phyloP scores from a whole-genome alignment of 2,888 invertebrate species.

The Orchestes rusci region DNA sequence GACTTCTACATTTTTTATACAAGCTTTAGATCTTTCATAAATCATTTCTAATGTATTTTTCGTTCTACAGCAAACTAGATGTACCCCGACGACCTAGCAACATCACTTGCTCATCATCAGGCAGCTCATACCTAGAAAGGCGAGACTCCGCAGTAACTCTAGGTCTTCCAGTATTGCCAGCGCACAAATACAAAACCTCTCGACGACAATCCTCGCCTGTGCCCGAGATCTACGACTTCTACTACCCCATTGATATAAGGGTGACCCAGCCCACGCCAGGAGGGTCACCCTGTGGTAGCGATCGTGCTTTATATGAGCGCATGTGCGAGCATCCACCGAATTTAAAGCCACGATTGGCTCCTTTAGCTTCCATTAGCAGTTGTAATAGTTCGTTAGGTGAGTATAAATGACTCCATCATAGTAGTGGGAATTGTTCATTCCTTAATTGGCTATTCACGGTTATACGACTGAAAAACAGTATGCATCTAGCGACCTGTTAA shows the following conservation, averaged over 20 bases:
- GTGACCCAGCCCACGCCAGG: slow-evolving; percentile 78
- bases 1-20: too few relatives aligned
- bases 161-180: slow-evolving; percentile 57
- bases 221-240: slow-evolving; percentile 41
- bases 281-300: slow-evolving; percentile 72
- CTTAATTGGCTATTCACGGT: too few relatives aligned
- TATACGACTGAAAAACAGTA: too few relatives aligned
- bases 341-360: slow-evolving; percentile 53
- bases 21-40: too few relatives aligned
- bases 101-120: slow-evolving; percentile 78
- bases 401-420: too few relatives aligned
- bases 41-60: too few relatives aligned
- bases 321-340: slow-evolving; percentile 26
- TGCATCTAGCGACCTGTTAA: too few relatives aligned
- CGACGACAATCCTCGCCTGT: slow-evolving; percentile 41
- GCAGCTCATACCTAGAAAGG: slow-evolving; percentile 75
- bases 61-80: slow-evolving; percentile 39
- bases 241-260: slow-evolving; percentile 45
- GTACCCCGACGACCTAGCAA: slow-evolving; percentile 64
- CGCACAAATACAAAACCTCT: slow-evolving; percentile 42
- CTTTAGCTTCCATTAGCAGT: slow-evolving; percentile 74
- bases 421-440: too few relatives aligned
- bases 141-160: slow-evolving; percentile 64
- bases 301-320: slow-evolving; percentile 48
- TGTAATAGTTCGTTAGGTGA: slow-evolving; percentile 59